These are phyloP conservation scores for Porites lobata DNA, from an alignment of 92 coral and sea anemone species.

Conservation along the genomic window DNA sequence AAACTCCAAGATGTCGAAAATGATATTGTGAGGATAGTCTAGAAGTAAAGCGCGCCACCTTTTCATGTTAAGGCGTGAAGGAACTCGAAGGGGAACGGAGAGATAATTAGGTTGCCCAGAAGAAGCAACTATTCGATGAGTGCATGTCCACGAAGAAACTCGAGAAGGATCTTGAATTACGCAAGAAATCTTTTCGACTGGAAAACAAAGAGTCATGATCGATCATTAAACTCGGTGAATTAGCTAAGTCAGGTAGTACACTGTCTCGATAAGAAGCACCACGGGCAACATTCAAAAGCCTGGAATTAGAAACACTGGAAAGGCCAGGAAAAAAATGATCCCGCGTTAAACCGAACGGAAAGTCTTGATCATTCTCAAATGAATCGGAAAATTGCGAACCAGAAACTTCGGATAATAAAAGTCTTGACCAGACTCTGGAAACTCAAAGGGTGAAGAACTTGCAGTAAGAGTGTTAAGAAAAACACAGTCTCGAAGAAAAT, in stretches of 20 bases:
- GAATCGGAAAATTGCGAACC: too few species aligned
- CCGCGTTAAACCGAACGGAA: background rate
- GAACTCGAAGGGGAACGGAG: conserved; percentile 4
- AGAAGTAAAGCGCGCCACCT: conserved; percentile 1
- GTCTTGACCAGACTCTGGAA: too few species aligned
- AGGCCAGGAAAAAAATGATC: background rate
- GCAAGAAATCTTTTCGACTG: background rate
- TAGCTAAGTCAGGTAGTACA: too few species aligned
- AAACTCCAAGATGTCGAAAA: conserved; percentile 13
- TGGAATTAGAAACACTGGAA: background rate
- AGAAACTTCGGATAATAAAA: too few species aligned
- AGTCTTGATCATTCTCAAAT: background rate
- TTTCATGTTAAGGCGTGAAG: background rate
- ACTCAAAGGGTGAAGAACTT: too few species aligned
- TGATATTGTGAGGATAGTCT: background rate
- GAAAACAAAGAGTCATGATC: background rate
- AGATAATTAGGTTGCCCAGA: background rate
- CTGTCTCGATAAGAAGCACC: background rate
- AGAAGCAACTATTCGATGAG: background rate
- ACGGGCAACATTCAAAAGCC: background rate
- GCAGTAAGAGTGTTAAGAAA: background rate
- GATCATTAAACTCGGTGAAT: too few species aligned
- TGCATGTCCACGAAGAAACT: too few species aligned
- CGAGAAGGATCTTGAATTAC: too few species aligned
- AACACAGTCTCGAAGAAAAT: too few species aligned